A percentile compares a stretch with the other conserved stretches of the same genome.
Conservation (phyloP, 2,113 vertebrate species). For the Antigone vipio region DNA sequence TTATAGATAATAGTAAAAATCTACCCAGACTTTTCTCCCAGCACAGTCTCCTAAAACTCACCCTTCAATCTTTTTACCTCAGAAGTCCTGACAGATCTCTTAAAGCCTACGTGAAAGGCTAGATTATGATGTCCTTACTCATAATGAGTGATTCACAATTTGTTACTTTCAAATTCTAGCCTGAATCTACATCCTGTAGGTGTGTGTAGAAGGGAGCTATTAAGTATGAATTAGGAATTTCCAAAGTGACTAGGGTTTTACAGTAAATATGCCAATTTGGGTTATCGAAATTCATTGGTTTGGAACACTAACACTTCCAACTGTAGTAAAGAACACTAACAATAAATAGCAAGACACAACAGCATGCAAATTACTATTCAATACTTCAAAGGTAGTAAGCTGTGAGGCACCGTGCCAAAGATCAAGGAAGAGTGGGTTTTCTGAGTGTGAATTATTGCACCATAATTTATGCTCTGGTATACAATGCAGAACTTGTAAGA, state of each 20-base stretch:
- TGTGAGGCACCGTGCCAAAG: slow-evolving; percentile 1
- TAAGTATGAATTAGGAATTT: neutral
- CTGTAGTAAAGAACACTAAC: neutral
- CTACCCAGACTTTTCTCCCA: neutral
- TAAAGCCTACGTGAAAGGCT: neutral
- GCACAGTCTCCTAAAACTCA: neutral
- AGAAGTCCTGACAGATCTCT: neutral
- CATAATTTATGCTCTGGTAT: neutral
- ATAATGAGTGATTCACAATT: neutral
- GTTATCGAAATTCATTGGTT: neutral
- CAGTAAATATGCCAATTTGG: neutral
- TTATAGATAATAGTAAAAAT: neutral
- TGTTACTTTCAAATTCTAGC: neutral
- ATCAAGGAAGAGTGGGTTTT: slow-evolving; percentile 11
- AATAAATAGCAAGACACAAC: neutral
- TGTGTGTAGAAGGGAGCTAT: neutral
- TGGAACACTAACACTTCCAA: neutral
- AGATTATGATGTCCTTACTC: neutral
- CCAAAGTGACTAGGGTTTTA: neutral
- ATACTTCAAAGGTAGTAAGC: neutral
- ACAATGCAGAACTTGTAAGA: neutral
- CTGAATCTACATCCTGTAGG: neutral
- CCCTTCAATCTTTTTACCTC: neutral
- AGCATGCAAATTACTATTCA: neutral
- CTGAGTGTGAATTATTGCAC: slow-evolving; percentile 19